These are phyloP conservation scores for Budorcas taxicolor DNA, from an alignment of 2,113 vertebrate species.

Conservation along the genomic window DNA sequence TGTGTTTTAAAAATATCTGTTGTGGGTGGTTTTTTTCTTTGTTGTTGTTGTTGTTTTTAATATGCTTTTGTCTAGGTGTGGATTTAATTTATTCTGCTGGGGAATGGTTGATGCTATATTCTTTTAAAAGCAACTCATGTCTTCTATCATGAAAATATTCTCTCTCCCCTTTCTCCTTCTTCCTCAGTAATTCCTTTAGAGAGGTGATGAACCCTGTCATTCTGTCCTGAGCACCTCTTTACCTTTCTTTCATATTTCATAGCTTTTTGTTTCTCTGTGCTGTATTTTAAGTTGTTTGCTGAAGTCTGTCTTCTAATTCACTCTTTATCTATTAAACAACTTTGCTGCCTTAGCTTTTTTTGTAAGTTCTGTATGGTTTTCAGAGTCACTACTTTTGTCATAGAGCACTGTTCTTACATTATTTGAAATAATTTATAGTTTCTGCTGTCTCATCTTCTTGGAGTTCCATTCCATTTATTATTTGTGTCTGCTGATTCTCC, in stretches of 20 bases:
- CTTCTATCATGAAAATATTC: neutral
- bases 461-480: neutral
- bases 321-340: neutral
- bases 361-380: neutral
- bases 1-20: neutral
- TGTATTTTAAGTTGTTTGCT: neutral
- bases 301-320: neutral
- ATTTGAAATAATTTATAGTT: neutral
- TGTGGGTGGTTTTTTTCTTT: neutral
- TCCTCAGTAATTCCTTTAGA: neutral
- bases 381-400: neutral
- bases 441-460: neutral
- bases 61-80: neutral
- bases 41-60: neutral
- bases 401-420: neutral
- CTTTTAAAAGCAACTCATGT: neutral
- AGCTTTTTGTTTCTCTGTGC: neutral
- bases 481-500: neutral
- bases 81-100: neutral
- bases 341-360: neutral
- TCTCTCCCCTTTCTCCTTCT: neutral
- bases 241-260: neutral
- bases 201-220: neutral
- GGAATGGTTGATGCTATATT: neutral
- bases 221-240: neutral